Base-by-base conservation (phyloP, 2,797 vertebrate species). In the Macropus fuliginosus region DNA sequence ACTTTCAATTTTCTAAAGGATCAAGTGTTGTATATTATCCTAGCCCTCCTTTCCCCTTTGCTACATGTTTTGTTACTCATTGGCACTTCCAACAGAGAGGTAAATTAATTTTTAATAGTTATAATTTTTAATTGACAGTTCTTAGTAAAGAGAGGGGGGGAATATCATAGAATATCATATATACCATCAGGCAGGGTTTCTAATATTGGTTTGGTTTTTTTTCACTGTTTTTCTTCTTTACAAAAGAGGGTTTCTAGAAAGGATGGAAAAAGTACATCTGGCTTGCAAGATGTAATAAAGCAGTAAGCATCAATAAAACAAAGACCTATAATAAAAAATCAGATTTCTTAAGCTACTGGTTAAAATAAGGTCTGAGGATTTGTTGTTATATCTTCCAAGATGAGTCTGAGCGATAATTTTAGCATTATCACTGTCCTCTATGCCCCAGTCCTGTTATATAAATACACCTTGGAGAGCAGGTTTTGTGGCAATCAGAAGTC, bases 331-430 rank as follows among this genome's bases (percentile, higher is more conserved):
- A 91, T 11, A 90, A 93, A 28, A 46, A 66, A 55, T 40, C 10
- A 74, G 93, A 13, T 91, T 90, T 4, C 62, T 66, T 89, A 91
- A 92, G 3, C 4, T 91, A 55, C 52, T 89, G 28, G 29, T 29
- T 95, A 91, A 95, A 92, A 93, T 91, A 94, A 87, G 4, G 27
- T 50, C 54, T 57, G 21, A 18, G 62, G 11, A 91, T 93, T 92
- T 27, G 91, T 92, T 56, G 24, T 90, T 57, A 90, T 14, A n/a
- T n/a, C 34, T n/a, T n/a, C 34, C 18, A 16, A n/a, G 59, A 62
- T 62, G 28, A 31, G 31, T 62, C 74, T 46, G 21, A 46, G 74
- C 8, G 46, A 24, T 81, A 81, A 40, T 46, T 81, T 81, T 46
- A 46, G 21, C 24, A 27, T 81, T 81, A 46, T 46, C 8, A 9